phyloP scores from a whole-genome alignment of 2,888 invertebrate species.

The Myopa tessellatipennis region DNA sequence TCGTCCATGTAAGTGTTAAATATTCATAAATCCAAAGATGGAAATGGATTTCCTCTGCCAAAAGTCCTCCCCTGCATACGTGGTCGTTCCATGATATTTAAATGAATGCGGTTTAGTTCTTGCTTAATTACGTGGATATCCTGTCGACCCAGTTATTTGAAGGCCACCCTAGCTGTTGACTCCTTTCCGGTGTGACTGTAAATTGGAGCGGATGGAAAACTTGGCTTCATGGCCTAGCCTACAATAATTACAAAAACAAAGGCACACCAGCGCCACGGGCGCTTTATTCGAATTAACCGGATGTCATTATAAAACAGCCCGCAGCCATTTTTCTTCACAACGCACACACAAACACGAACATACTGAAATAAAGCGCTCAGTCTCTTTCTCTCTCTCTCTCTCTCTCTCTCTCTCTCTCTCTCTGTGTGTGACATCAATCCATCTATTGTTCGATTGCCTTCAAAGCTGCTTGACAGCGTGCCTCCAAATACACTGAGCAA shows the following conservation, averaged over 20 bases:
- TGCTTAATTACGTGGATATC: slow-evolving; percentile 2
- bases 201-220: neutral
- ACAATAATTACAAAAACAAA: neutral
- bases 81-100: no score
- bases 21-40: no score
- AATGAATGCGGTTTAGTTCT: no score
- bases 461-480: neutral
- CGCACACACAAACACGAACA: no score
- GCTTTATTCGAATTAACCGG: slow-evolving; percentile 32
- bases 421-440: neutral
- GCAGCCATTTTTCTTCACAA: slow-evolving; percentile 38
- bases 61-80: no score
- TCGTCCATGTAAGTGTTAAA: no score
- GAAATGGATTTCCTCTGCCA: no score
- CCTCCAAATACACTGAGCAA: neutral
- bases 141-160: slow-evolving; percentile 15
- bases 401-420: no score
- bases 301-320: slow-evolving; percentile 48
- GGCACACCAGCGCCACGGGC: neutral
- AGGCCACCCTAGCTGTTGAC: slow-evolving; percentile 3
- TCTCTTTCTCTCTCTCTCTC: neutral
- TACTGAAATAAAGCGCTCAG: no score
- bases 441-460: slow-evolving; percentile 29
- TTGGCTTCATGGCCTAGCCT: neutral
- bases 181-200: neutral